phyloP scores from a whole-genome alignment of 2,113 vertebrate species.

The Thunnus thynnus region DNA sequence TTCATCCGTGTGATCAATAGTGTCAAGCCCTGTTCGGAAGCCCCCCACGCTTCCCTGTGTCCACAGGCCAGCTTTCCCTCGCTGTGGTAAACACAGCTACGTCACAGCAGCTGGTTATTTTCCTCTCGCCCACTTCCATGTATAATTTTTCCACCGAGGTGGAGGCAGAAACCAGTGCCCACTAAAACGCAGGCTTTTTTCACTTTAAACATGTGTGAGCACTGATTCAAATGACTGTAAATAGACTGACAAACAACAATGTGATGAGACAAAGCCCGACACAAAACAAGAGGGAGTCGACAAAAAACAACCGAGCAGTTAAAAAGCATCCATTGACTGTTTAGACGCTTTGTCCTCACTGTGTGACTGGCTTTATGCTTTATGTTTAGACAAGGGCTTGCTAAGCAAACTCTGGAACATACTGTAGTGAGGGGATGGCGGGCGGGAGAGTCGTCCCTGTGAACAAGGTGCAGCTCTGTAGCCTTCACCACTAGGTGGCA shows the following conservation, averaged over 20 bases:
- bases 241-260: slow-evolving; percentile 38
- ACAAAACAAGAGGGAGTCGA: slow-evolving; percentile 42
- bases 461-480: slow-evolving; percentile 13
- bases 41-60: slow-evolving; percentile 37
- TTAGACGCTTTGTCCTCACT: slow-evolving; percentile 56
- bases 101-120: slow-evolving; percentile 49
- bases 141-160: neutral
- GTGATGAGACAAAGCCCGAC: slow-evolving; percentile 52
- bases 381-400: slow-evolving; percentile 53
- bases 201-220: slow-evolving; percentile 4
- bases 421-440: slow-evolving; percentile 41
- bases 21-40: slow-evolving; percentile 31
- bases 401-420: slow-evolving; percentile 75
- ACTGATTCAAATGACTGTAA: neutral
- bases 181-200: slow-evolving; percentile 11
- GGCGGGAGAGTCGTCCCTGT: neutral
- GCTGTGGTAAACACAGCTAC: slow-evolving; percentile 50
- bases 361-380: slow-evolving; percentile 64
- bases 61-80: slow-evolving; percentile 28
- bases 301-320: slow-evolving; percentile 39
- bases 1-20: slow-evolving; percentile 65
- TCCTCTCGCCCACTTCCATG: neutral
- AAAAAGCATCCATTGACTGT: slow-evolving; percentile 53
- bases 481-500: slow-evolving; percentile 55
- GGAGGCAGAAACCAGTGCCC: neutral